A percentile compares a stretch with the other conserved stretches of the same genome.
phyloP scores from a whole-genome alignment of 2,888 invertebrate species.

The Penaeus monodon region DNA sequence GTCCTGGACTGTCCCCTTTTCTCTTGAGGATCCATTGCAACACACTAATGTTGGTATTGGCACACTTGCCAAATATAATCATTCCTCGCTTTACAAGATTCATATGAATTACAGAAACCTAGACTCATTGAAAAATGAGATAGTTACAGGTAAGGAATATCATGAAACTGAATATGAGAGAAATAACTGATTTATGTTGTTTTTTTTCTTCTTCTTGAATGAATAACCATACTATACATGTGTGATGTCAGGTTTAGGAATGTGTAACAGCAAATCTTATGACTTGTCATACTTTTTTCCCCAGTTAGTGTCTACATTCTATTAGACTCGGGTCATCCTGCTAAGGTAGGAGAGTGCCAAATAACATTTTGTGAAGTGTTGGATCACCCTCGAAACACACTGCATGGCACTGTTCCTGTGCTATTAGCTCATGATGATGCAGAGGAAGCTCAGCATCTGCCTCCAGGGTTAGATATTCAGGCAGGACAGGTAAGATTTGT shows the following conservation, averaged over 20 bases:
- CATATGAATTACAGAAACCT: slow-evolving; percentile 54
- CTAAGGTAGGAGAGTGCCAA: slow-evolving; percentile 53
- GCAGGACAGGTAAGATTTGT: slow-evolving; percentile 36
- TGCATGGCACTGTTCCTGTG: slow-evolving; percentile 49
- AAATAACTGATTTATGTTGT: too few relatives aligned
- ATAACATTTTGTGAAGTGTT: slow-evolving; percentile 41
- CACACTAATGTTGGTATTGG: slow-evolving; percentile 63
- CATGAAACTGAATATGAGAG: too few relatives aligned
- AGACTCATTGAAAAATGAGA: slow-evolving; percentile 47
- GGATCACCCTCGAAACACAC: slow-evolving; percentile 51
- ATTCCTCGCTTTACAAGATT: slow-evolving; percentile 62
- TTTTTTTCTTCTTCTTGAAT: too few relatives aligned
- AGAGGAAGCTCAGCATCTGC: slow-evolving; percentile 36
- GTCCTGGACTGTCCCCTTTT: slow-evolving; percentile 63
- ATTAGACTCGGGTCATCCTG: slow-evolving; percentile 56
- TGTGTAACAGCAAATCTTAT: not conserved
- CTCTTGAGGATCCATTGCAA: slow-evolving; percentile 60
- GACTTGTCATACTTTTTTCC: not conserved
- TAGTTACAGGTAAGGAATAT: slow-evolving; percentile 40
- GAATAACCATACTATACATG: not conserved
- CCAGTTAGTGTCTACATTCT: slow-evolving; percentile 57
- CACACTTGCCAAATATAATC: slow-evolving; percentile 46
- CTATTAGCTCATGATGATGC: slow-evolving; percentile 38
- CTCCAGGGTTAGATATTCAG: slow-evolving; percentile 3
- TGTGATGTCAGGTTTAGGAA: not conserved